These are phyloP conservation scores for Rousettus madagascariensis DNA, from an alignment of 2,797 vertebrate genomes.

Conservation along the genomic window DNA sequence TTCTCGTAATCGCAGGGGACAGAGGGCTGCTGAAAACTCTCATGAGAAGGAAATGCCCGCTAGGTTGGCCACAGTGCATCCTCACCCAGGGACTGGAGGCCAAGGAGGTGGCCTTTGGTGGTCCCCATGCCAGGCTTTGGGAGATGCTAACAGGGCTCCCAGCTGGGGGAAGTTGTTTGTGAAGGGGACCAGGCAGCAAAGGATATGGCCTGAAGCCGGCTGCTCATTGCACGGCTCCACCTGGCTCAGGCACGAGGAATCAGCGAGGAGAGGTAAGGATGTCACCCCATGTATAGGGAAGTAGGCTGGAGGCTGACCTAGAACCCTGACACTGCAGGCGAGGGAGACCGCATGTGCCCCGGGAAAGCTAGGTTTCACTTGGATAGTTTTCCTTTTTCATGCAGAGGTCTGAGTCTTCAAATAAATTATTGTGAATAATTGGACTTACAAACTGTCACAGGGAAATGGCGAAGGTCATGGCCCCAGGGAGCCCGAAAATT, in stretches of 20 bases:
- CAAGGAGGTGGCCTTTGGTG: background rate
- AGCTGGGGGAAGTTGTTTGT: background rate
- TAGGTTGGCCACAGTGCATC: background rate
- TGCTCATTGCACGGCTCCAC: background rate
- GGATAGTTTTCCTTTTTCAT: conserved; percentile 14
- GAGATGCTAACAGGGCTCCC: background rate
- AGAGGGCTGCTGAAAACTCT: background rate
- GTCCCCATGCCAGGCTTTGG: background rate
- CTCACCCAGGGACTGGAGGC: background rate
- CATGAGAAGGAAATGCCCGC: background rate
- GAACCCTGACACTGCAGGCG: background rate
- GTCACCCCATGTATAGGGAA: too few relatives aligned
- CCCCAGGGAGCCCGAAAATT: background rate
- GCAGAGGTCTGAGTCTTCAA: background rate
- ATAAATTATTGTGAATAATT: background rate
- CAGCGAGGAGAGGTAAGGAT: background rate
- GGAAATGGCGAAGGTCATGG: background rate
- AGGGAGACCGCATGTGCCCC: background rate
- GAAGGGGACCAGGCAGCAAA: background rate
- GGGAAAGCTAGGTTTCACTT: background rate
- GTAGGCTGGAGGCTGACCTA: background rate
- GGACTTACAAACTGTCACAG: background rate
- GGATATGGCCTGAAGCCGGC: background rate
- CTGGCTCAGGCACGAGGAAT: background rate
- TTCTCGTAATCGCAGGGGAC: background rate